phyloP scores from a whole-genome alignment of 92 coral and sea anemone species.

The Epizoanthus rinbou region DNA sequence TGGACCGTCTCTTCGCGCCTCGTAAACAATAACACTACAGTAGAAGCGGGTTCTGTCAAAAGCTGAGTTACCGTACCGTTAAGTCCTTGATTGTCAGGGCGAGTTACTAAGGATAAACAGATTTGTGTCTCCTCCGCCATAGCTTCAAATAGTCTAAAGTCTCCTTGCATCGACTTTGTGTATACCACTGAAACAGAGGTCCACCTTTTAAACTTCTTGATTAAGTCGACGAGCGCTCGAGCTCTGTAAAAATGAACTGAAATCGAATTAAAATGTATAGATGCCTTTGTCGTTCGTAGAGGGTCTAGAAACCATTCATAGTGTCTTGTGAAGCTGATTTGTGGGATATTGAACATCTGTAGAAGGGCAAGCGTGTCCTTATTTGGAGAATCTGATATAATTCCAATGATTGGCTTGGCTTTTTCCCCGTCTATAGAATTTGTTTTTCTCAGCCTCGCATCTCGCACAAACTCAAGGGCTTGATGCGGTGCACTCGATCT shows the following conservation, averaged over 20 bases:
- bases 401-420: slow-evolving; percentile 51
- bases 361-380: slow-evolving; percentile 62
- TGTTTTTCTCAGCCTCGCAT: neutral
- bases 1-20: slow-evolving; percentile 40
- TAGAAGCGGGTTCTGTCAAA: slow-evolving; percentile 34
- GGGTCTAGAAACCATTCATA: neutral
- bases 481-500: slow-evolving; percentile 54
- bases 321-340: slow-evolving; percentile 51
- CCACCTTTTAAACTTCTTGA: slow-evolving; percentile 63
- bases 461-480: slow-evolving; percentile 66
- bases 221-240: slow-evolving; percentile 66
- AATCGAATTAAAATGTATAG: slow-evolving; percentile 51
- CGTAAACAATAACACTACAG: slow-evolving; percentile 54
- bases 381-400: slow-evolving; percentile 55
- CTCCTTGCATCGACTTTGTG: slow-evolving; percentile 36
- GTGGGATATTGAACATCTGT: slow-evolving; percentile 73
- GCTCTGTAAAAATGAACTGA: slow-evolving; percentile 71
- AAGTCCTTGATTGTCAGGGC: neutral
- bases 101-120: slow-evolving; percentile 59
- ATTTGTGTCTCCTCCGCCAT: slow-evolving; percentile 56
- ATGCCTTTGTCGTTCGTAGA: neutral
- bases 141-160: slow-evolving; percentile 48
- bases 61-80: slow-evolving; percentile 29
- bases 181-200: slow-evolving; percentile 68
- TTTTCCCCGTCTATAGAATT: neutral